Evolutionary conservation across 2,113 vertebrate genomes (phyloP).

Genomic region (Myotis davidii): DNA sequence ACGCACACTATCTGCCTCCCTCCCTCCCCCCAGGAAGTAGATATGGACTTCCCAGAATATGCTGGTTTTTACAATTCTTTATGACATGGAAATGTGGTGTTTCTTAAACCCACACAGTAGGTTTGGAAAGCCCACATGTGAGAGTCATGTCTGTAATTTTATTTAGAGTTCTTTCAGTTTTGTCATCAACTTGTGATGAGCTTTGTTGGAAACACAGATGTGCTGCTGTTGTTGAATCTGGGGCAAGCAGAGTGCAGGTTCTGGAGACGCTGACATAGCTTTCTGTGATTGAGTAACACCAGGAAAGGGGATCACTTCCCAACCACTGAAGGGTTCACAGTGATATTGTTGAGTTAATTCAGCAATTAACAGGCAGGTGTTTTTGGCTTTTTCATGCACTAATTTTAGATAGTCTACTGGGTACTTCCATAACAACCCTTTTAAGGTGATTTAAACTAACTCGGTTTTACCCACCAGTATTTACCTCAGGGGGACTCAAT

Average conservation of each 20-base stretch:
- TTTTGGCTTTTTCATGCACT: neutral
- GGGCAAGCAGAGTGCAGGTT: neutral
- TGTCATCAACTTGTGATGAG: neutral
- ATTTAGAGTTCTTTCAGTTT: neutral
- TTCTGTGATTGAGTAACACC: too few relatives aligned
- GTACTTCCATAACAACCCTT: neutral
- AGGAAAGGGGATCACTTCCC: neutral
- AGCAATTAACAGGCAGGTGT: neutral
- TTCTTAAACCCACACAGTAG: slow-evolving; percentile 4
- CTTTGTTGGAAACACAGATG: neutral
- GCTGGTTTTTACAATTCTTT: neutral
- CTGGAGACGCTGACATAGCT: neutral
- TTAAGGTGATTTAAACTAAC: neutral
- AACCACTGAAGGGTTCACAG: fast-evolving
- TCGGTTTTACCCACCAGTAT: neutral
- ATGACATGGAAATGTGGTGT: slow-evolving; percentile 15
- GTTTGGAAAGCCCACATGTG: neutral
- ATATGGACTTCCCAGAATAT: neutral
- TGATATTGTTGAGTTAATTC: neutral
- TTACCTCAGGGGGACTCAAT: neutral
- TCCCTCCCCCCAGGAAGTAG: too few relatives aligned
- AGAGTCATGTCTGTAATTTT: slow-evolving; percentile 29
- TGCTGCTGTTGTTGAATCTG: neutral
- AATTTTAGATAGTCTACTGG: neutral
- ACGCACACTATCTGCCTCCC: fast-evolving